A percentile compares a stretch with the other conserved stretches of the same genome.
Conservation (phyloP, 2,888 invertebrate genomes). For the Cistogaster globosa region DNA sequence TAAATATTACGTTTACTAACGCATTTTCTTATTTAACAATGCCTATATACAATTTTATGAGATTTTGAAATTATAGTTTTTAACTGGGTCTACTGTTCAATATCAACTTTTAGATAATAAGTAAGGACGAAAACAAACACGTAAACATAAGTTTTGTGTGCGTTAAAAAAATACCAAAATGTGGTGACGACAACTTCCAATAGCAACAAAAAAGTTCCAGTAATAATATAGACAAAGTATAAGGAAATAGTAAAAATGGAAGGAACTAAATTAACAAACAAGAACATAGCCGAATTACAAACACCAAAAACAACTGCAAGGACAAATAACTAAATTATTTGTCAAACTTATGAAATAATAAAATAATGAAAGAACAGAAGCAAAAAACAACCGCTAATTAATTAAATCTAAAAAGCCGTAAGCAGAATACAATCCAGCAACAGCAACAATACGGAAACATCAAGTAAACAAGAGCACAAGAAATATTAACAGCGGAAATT, state of each 20-base stretch:
- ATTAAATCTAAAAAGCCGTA: constrained; percentile 66
- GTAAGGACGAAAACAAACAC: constrained; percentile 11
- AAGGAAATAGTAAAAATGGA: constrained; percentile 33
- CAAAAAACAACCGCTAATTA: constrained; percentile 57
- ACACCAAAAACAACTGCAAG: neutral
- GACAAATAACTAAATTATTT: constrained; percentile 47
- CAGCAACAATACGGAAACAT: neutral
- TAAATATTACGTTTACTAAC: no score
- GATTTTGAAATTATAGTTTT: no score
- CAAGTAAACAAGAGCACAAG: neutral
- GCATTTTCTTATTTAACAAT: no score
- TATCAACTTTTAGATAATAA: neutral
- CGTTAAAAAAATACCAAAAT: constrained; percentile 33
- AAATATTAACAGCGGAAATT: neutral
- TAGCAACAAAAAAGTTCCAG: neutral
- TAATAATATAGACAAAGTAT: neutral
- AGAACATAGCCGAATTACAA: neutral
- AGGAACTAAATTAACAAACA: neutral
- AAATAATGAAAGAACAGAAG: constrained; percentile 10
- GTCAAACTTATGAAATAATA: constrained; percentile 57
- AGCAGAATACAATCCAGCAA: constrained; percentile 30
- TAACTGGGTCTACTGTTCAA: neutral
- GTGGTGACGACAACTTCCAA: constrained; percentile 26
- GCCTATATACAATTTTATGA: no score
- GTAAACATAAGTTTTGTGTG: constrained; percentile 55